phyloP scores from a whole-genome alignment of 1,140 invertebrate genomes.

The Parapsyche elsis region DNA sequence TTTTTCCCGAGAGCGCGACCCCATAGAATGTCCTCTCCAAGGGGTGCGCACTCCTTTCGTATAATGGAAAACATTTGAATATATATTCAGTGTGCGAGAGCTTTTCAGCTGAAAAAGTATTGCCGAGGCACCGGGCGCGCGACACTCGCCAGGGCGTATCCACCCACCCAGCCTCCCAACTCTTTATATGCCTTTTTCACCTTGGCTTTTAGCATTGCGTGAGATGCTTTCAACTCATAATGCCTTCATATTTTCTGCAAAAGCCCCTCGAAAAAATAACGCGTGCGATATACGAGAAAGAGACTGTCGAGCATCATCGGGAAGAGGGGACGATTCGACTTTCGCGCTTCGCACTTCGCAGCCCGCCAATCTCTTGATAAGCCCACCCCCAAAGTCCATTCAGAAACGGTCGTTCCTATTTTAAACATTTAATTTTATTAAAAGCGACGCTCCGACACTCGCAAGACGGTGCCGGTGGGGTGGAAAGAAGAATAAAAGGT shows the following conservation, averaged over 20 bases:
- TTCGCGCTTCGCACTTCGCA: constrained; percentile 41
- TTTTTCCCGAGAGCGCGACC: neutral
- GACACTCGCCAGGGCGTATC: neutral
- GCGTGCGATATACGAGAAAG: constrained; percentile 43
- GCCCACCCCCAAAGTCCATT: neutral
- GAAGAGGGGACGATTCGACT: constrained; percentile 31
- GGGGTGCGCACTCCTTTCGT: neutral
- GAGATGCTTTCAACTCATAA: constrained; percentile 53
- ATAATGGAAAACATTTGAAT: constrained; percentile 26
- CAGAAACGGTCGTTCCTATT: no score
- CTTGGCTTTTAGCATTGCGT: constrained; percentile 53
- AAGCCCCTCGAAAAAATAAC: constrained; percentile 39
- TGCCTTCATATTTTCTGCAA: constrained; percentile 54
- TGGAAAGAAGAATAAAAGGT: neutral
- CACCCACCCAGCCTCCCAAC: constrained; percentile 10
- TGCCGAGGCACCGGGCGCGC: neutral
- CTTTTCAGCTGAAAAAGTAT: constrained; percentile 29
- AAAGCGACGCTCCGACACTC: neutral
- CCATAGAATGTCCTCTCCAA: neutral
- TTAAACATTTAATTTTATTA: neutral
- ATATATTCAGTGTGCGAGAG: constrained; percentile 10
- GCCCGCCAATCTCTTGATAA: neutral
- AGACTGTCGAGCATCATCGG: neutral
- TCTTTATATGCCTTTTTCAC: constrained; percentile 51
- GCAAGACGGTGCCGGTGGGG: no score